Evolutionary conservation across 2,888 invertebrate species (phyloP), one percentile per base, ranked within the genome.

Genomic region (Smittia sp.): DNA sequence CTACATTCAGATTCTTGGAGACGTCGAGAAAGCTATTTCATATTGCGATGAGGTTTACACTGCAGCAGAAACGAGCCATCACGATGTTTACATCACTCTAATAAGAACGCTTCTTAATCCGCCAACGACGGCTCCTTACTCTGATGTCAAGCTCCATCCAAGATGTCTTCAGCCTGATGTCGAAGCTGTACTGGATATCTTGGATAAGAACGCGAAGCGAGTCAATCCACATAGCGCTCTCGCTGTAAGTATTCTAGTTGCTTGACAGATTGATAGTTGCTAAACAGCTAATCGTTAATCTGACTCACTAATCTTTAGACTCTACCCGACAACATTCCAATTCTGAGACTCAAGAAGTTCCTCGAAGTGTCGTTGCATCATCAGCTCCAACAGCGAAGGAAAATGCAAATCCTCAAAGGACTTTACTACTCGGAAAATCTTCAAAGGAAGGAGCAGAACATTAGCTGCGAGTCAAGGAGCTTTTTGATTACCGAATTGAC

Each of bases 1-100:
- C 79, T 98, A 98, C 80, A 89, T 97, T 20, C 90, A 93, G 78
- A 88, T 95, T 38, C 84, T 99, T 74, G 90, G 94, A 52, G 92
- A 98, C 80, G 87, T 92, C 0, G 84, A 88, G 2, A 88, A 90
- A 79, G 98, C 98, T 0, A 89, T 92, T 75, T 85, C 88, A 74
- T 98, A 96, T 81, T 96, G 96, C 79, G 87, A 90, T 77, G 88
- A 86, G 75, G 88, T 91, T 65, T 90, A 88, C 78, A 81, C 83
- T 1, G 82, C 79, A 20, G 20, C 39, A 1, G 67, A 58, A 0
- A 79, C 81, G 2, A 79, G 63, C 41, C 25, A 68, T 24, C 32
- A 70, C 80, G 73, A 79, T 76, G n/a, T 77, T 78, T 41, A 79
- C 75, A 65, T 76, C 75, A 24, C 80, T 0, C 77, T 84, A 1